Evolutionary conservation across 2,888 invertebrate genomes (phyloP).

Genomic region (Diaperis boleti): DNA sequence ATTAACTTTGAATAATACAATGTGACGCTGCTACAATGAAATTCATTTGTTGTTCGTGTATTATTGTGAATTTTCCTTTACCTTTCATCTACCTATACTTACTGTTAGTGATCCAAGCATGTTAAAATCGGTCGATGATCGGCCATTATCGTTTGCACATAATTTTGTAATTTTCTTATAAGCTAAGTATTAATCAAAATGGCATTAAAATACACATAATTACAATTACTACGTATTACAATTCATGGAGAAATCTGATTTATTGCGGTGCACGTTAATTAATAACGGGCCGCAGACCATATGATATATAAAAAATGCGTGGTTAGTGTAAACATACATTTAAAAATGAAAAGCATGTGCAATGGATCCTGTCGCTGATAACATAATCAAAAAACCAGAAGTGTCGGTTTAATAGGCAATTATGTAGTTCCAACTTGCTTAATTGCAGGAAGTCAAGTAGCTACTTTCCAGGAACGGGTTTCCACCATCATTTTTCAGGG

Average conservation of each 20-base stretch:
- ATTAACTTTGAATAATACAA: neutral
- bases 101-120: neutral
- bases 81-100: neutral
- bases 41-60: too few relatives aligned
- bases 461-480: constrained; percentile 24
- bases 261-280: neutral
- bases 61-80: neutral
- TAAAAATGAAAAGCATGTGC: constrained; percentile 11
- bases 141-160: neutral
- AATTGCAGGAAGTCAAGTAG: constrained; percentile 27
- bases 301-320: neutral
- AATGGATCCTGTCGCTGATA: constrained; percentile 19
- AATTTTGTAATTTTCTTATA: neutral
- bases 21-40: neutral
- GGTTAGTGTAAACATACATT: neutral
- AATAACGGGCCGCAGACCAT: neutral
- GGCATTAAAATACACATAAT: neutral
- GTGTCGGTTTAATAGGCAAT: constrained; percentile 30
- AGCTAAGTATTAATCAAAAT: neutral
- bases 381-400: constrained; percentile 18
- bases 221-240: neutral
- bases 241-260: neutral
- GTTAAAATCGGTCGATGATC: neutral
- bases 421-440: constrained; percentile 27
- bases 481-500: constrained; percentile 11